phyloP scores from a whole-genome alignment of 2,888 invertebrate species.

The Choristoneura rosaceana region DNA sequence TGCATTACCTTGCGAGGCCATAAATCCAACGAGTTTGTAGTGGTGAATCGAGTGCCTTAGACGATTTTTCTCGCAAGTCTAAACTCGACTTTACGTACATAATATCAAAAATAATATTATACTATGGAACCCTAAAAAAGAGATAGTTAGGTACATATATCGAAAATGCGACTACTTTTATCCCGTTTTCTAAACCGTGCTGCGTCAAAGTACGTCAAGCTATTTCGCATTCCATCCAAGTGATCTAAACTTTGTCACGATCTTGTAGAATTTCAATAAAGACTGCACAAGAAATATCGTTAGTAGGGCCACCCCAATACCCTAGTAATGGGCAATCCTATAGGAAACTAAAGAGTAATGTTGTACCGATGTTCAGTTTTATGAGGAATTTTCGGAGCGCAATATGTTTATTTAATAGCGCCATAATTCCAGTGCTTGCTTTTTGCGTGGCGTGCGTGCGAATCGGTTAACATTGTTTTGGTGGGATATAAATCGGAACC shows the following conservation, averaged over 20 bases:
- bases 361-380: constrained; percentile 68
- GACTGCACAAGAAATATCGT: constrained; percentile 71
- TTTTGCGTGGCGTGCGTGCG: constrained; percentile 28
- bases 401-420: constrained; percentile 74
- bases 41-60: too few relatives aligned
- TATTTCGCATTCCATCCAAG: constrained; percentile 52
- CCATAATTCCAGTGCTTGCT: constrained; percentile 58
- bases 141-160: background rate
- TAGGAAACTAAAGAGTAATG: constrained; percentile 62
- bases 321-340: constrained; percentile 60
- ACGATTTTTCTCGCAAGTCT: too few relatives aligned
- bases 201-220: constrained; percentile 42
- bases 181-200: background rate
- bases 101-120: background rate
- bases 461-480: constrained; percentile 11
- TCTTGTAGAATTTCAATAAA: constrained; percentile 80
- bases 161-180: background rate
- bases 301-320: constrained; percentile 55
- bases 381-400: constrained; percentile 71
- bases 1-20: too few relatives aligned
- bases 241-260: constrained; percentile 66
- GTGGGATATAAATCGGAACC: background rate
- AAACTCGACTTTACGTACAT: too few relatives aligned
- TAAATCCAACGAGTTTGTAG: too few relatives aligned
- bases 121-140: background rate